Evolutionary conservation across 2,888 invertebrate genomes (phyloP).

Genomic region (Hemithea aestivaria): DNA sequence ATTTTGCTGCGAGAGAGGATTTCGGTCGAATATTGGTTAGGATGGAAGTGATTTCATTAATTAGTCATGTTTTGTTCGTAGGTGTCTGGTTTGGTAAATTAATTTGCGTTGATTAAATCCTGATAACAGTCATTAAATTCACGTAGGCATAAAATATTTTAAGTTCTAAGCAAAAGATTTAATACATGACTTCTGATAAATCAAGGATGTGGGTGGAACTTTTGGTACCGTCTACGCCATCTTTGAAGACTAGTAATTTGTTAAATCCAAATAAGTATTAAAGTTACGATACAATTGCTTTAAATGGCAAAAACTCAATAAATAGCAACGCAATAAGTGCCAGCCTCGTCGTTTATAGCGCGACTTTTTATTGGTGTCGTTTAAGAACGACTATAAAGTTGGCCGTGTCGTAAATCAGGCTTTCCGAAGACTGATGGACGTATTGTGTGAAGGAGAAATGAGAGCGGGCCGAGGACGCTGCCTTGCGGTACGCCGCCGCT

Average conservation of each 20-base stretch:
- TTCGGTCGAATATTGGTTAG: constrained; percentile 55
- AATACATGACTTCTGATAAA: too few relatives aligned
- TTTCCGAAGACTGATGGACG: constrained; percentile 46
- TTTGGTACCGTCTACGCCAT: too few relatives aligned
- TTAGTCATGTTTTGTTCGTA: constrained; percentile 43
- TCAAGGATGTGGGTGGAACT: too few relatives aligned
- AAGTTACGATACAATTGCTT: constrained; percentile 1
- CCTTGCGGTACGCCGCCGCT: constrained; percentile 30
- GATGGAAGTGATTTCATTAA: constrained; percentile 46
- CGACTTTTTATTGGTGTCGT: constrained; percentile 71
- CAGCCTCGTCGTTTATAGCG: constrained; percentile 50
- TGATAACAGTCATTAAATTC: too few relatives aligned
- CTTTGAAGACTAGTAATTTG: too few relatives aligned
- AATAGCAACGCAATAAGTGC: constrained; percentile 47
- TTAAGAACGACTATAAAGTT: constrained; percentile 65
- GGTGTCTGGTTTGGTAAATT: constrained; percentile 33
- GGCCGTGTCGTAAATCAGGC: constrained; percentile 63
- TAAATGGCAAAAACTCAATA: constrained; percentile 33
- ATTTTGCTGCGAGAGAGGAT: constrained; percentile 50
- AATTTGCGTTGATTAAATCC: constrained; percentile 27
- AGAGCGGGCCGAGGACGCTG: constrained; percentile 30
- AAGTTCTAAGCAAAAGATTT: too few relatives aligned
- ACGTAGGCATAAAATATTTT: too few relatives aligned
- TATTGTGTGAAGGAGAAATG: constrained; percentile 26
- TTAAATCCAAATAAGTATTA: not conserved